Evolutionary conservation across 2,888 invertebrate genomes (phyloP), one percentile per base, ranked within the genome.

Genomic region (Dioctria rufipes): DNA sequence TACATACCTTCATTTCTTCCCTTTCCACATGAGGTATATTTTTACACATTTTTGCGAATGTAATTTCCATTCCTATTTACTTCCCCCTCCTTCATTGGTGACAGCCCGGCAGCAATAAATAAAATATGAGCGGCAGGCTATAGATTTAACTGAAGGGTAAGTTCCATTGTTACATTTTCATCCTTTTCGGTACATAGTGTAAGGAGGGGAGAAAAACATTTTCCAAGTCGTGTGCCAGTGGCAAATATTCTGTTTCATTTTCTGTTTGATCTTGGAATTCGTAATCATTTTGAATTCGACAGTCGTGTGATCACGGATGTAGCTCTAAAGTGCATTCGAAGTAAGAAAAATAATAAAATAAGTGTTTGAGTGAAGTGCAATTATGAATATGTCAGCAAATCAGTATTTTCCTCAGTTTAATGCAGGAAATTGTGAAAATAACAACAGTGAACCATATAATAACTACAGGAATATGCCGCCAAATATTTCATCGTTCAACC

Each of bases 231-330:
- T 82, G 82, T 82, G 82, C 82, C 82, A 82, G 25, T 25, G 25
- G 25, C 25, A 82, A 81, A 61, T 65, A 78, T 66, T 61, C 75
- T 60, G 25, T 25, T 25, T 25, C 25, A 25, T 25, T 75, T 25
- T 39, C 37, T 9, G 43, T n/a, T 13, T 75, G 75, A 60, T 75
- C 58, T 9, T 75, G 25, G n/a, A 43, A 82, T 83, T 81, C 85
- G 81, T 75, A 84, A 85, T 85, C 88, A 88, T 87, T 88, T 86
- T 43, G 46, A 46, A 43, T 67, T 43, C 42, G 46, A 46, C 42
- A 67, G 46, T 49, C 46, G 67, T n/a, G 37, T 43, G 43, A 67
- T 67, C 67, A 46, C 46, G 46, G 5, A 46, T 46, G 46, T 46
- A 6, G 5, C 46, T 46, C 46, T 46, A 46, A 8, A 6, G 5